phyloP scores from a whole-genome alignment of 2,797 vertebrate genomes.

The Artibeus jamaicensis region DNA sequence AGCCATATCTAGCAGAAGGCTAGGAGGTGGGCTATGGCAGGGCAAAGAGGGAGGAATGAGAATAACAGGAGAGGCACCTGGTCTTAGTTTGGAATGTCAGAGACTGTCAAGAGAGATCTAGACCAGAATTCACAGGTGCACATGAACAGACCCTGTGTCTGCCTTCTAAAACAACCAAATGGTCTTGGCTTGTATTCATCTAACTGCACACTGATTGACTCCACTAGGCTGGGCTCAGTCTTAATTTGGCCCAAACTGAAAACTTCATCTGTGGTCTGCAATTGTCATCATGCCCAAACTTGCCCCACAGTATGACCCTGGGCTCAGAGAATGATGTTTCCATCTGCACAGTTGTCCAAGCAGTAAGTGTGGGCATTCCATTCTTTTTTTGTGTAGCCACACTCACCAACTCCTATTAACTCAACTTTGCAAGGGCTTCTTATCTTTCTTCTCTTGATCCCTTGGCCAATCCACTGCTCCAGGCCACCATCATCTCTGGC shows the following conservation, averaged over 20 bases:
- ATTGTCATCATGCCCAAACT: neutral
- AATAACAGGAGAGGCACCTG: neutral
- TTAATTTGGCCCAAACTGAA: neutral
- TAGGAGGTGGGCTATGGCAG: fast-evolving
- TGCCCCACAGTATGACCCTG: neutral
- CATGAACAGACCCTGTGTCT: neutral
- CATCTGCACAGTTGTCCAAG: neutral
- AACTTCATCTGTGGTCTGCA: no score
- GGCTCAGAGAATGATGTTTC: neutral
- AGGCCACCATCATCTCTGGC: neutral
- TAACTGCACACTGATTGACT: neutral
- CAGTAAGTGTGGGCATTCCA: neutral
- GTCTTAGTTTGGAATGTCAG: neutral
- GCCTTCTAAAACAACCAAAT: neutral
- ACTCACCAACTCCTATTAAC: neutral
- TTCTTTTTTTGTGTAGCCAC: neutral
- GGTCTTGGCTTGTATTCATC: neutral
- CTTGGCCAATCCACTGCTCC: neutral
- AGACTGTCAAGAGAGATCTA: neutral
- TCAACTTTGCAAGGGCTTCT: neutral
- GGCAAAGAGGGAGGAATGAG: neutral
- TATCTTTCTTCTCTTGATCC: neutral
- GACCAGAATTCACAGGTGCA: neutral
- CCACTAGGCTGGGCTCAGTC: neutral
- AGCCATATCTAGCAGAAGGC: neutral